These are phyloP conservation scores for Paracanthobrama guichenoti DNA, from an alignment of 2,113 vertebrate species.

Conservation along the genomic window DNA sequence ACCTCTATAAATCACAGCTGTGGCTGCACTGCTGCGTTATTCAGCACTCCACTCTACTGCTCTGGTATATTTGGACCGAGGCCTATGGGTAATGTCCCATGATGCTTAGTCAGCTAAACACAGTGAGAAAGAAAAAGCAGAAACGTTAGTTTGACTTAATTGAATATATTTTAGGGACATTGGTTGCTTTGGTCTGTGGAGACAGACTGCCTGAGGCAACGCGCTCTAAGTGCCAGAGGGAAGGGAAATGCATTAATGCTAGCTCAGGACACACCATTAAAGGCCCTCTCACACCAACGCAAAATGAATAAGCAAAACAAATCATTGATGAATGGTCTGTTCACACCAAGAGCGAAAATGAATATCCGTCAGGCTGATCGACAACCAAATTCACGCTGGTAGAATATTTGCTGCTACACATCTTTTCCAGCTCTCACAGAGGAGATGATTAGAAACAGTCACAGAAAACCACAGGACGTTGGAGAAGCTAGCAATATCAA, in stretches of 20 bases:
- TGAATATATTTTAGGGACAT: conserved; percentile 41
- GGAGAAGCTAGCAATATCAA: no score
- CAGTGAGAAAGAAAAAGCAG: conserved; percentile 22
- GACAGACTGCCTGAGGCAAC: conserved; percentile 44
- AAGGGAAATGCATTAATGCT: conserved; percentile 45
- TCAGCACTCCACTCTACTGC: conserved; percentile 39
- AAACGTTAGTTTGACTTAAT: conserved; percentile 35
- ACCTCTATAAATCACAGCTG: conserved; percentile 46
- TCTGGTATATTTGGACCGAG: conserved; percentile 32
- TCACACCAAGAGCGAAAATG: background rate
- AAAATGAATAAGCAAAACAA: conserved; percentile 6
- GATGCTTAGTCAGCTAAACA: conserved; percentile 44
- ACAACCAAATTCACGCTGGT: background rate
- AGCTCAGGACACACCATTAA: conserved; percentile 23
- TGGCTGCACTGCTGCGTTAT: conserved; percentile 20
- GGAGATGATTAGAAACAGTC: background rate
- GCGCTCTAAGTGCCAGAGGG: conserved; percentile 23
- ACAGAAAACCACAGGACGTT: background rate
- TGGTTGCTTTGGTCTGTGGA: conserved; percentile 38
- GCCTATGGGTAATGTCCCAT: conserved; percentile 42
- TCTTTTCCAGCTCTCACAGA: background rate
- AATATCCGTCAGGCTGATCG: background rate
- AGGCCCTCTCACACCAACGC: background rate
- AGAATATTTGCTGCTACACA: background rate
- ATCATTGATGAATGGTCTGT: conserved; percentile 1